Percentiles rank a stretch among this genome's conserved stretches.
These are phyloP conservation scores for Pocillopora verrucosa DNA, from an alignment of 64 coral and sea anemone genomes.

Conservation along the genomic window DNA sequence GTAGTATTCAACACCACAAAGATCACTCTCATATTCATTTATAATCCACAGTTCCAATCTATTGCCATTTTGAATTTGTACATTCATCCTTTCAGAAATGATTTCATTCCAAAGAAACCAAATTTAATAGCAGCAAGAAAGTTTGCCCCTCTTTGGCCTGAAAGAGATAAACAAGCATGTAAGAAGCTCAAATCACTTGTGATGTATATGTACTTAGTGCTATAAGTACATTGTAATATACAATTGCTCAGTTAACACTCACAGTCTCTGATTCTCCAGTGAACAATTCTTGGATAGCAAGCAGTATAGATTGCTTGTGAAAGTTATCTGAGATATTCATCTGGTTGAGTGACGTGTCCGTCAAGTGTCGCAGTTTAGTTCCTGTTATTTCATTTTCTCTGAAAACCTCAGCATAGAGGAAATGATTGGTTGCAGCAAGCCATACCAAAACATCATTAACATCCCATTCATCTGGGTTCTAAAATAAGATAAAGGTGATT, in stretches of 20 bases:
- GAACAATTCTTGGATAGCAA: conserved; percentile 57
- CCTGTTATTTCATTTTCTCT: conserved; percentile 47
- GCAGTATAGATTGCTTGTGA: conserved; percentile 54
- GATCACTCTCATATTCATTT: too few relatives aligned
- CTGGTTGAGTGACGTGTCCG: conserved; percentile 13
- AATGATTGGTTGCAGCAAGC: conserved; percentile 63
- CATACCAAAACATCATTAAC: conserved; percentile 64
- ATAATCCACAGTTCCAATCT: too few relatives aligned
- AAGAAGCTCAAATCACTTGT: too few relatives aligned
- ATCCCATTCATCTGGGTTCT: conserved; percentile 60
- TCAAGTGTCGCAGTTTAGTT: conserved; percentile 10
- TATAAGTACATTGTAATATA: background rate
- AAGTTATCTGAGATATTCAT: conserved; percentile 50
- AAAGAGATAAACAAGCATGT: too few relatives aligned
- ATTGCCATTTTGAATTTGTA: too few relatives aligned
- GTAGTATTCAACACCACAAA: too few relatives aligned
- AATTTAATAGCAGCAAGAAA: too few relatives aligned
- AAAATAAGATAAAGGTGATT: background rate
- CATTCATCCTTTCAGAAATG: too few relatives aligned
- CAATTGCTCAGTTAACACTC: background rate
- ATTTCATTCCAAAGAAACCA: too few relatives aligned
- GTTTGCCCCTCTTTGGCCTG: too few relatives aligned
- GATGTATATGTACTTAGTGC: too few relatives aligned
- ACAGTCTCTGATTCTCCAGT: conserved; percentile 53
- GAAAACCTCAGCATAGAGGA: conserved; percentile 62